Evolutionary conservation across 2,888 invertebrate genomes (phyloP).

Genomic region (Platycnemis pennipes): DNA sequence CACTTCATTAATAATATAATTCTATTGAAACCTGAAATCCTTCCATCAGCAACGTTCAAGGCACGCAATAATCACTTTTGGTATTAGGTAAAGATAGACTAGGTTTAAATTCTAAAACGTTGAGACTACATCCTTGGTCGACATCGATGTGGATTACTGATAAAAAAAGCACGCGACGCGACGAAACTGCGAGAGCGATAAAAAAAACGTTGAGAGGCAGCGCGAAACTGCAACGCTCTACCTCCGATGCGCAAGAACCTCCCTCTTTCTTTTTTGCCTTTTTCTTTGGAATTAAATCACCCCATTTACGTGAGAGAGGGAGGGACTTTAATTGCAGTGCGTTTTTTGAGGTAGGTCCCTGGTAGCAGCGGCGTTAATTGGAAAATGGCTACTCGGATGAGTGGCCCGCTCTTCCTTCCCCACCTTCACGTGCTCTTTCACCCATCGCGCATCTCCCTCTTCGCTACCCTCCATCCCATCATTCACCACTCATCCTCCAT

Average conservation of each 20-base stretch:
- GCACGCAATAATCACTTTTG: neutral
- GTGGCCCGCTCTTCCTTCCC: conserved; percentile 21
- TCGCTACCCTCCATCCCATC: neutral
- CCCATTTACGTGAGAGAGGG: conserved; percentile 16
- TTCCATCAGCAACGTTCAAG: neutral
- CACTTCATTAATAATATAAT: neutral
- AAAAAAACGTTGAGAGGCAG: neutral
- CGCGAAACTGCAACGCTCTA: conserved; percentile 13
- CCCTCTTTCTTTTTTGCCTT: neutral
- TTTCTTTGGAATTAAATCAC: conserved; percentile 36
- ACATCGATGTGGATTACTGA: neutral
- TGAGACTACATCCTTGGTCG: neutral
- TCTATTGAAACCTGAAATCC: neutral
- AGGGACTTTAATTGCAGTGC: conserved; percentile 36
- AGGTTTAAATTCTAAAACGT: neutral
- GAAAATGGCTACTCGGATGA: conserved; percentile 39
- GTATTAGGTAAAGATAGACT: neutral
- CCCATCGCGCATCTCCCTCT: neutral
- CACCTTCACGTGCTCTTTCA: neutral
- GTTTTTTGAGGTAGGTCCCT: conserved; percentile 30
- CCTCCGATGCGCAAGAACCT: neutral
- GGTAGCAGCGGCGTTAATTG: conserved; percentile 32
- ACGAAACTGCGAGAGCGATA: neutral
- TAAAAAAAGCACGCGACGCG: neutral
- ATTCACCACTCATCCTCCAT: neutral